Percentiles rank a stretch among this genome's conserved stretches.
These are phyloP conservation scores for Papilio helenus DNA, from an alignment of 1,140 invertebrate species.

Conservation along the genomic window DNA sequence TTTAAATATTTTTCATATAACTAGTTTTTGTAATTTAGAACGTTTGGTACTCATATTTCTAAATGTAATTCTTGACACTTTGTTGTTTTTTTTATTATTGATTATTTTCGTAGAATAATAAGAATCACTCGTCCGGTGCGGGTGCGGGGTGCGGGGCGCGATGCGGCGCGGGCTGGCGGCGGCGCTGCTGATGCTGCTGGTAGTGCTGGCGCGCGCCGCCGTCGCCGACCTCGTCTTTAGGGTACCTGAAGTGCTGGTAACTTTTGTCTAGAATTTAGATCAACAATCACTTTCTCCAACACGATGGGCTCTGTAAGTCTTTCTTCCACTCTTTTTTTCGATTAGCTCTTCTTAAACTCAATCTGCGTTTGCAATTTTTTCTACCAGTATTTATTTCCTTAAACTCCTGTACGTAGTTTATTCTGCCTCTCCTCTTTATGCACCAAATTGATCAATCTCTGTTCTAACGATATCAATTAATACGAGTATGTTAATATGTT, in stretches of 20 bases:
- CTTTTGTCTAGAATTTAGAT: constrained; percentile 31
- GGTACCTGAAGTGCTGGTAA: constrained; percentile 72
- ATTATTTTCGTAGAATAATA: background rate
- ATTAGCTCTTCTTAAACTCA: too few relatives aligned
- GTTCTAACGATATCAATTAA: background rate
- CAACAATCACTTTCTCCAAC: too few relatives aligned
- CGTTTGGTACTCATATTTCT: too few relatives aligned
- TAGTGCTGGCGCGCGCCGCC: constrained; percentile 42
- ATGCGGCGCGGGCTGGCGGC: constrained; percentile 44
- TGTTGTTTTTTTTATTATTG: background rate
- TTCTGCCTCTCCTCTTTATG: too few relatives aligned
- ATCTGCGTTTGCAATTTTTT: too few relatives aligned
- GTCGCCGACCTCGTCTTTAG: constrained; percentile 69
- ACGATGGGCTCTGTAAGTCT: background rate
- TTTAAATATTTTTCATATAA: too few relatives aligned
- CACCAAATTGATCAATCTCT: too few relatives aligned
- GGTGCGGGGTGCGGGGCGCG: constrained; percentile 47
- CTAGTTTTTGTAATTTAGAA: too few relatives aligned
- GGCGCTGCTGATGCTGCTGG: constrained; percentile 44
- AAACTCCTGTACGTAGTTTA: too few relatives aligned
- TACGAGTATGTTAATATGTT: background rate
- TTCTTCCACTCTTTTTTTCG: too few relatives aligned
- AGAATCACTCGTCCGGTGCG: background rate
- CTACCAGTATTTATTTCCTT: too few relatives aligned
- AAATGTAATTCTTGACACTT: too few relatives aligned